These are phyloP conservation scores for Diorhabda carinulata DNA, from an alignment of 1,140 invertebrate species.

Conservation along the genomic window DNA sequence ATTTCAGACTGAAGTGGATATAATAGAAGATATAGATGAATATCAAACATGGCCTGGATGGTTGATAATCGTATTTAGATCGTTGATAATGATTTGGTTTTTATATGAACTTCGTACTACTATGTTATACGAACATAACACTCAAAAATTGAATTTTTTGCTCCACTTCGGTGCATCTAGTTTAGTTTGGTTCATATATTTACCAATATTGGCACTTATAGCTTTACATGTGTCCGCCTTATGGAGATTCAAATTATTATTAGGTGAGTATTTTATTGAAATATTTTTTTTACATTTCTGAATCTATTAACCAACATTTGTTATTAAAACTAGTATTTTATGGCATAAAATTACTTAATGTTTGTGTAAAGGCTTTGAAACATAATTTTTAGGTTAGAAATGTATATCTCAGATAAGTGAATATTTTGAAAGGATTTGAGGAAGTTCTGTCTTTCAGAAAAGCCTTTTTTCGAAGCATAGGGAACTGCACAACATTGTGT, in stretches of 20 bases:
- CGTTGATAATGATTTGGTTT: conserved; percentile 94
- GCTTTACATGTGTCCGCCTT: conserved; percentile 88
- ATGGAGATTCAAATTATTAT: conserved; percentile 91
- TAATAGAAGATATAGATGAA: conserved; percentile 93
- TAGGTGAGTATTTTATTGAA: conserved; percentile 62
- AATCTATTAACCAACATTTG: too few species aligned
- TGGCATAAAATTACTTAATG: too few species aligned
- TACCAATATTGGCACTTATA: conserved; percentile 90
- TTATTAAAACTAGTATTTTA: too few species aligned
- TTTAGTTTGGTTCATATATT: conserved; percentile 96
- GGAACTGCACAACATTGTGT: too few species aligned
- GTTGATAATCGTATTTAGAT: conserved; percentile 81
- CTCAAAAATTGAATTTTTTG: conserved; percentile 85
- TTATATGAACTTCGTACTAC: conserved; percentile 86
- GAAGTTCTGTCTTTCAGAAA: too few species aligned
- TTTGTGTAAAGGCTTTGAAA: too few species aligned
- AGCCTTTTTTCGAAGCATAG: too few species aligned
- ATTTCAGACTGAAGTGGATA: conserved; percentile 87
- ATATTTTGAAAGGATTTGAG: too few species aligned
- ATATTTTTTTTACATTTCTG: too few species aligned
- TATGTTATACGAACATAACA: conserved; percentile 89
- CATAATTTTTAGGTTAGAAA: too few species aligned
- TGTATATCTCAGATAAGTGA: too few species aligned
- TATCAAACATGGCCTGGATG: conserved; percentile 97
- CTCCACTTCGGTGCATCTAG: conserved; percentile 96